Percentiles rank a stretch among this genome's conserved stretches.
phyloP scores from a whole-genome alignment of 2,113 vertebrate species.

The Phylloscopus trochilus region DNA sequence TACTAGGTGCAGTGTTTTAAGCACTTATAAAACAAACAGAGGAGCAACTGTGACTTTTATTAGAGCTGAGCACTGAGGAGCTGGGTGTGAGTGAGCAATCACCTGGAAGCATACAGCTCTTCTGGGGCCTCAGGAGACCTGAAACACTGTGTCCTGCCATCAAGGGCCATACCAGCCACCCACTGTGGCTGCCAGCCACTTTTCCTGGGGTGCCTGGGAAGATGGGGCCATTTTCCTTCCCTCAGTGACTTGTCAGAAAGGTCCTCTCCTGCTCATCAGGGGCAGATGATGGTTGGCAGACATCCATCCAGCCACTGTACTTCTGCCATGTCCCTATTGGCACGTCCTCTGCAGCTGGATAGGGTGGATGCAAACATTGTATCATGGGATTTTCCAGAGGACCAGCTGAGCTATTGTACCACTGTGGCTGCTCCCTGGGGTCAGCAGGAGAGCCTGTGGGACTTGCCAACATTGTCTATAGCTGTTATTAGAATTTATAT shows the following conservation, averaged over 20 bases:
- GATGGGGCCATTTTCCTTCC: not conserved
- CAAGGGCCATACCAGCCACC: not conserved
- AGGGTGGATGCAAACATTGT: not conserved
- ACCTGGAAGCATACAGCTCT: not conserved
- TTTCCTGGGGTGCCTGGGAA: not conserved
- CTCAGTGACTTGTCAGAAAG: not conserved
- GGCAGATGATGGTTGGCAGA: not conserved
- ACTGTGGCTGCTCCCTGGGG: not conserved
- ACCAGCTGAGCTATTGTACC: conserved; percentile 12
- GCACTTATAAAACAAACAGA: not conserved
- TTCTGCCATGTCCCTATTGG: not conserved
- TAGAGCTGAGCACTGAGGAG: not conserved
- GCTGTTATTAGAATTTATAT: conserved; percentile 54
- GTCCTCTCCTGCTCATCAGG: not conserved
- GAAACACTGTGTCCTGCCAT: not conserved
- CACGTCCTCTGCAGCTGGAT: not conserved
- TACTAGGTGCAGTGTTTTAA: conserved; percentile 23
- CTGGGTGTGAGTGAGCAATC: not conserved
- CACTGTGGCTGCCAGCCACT: not conserved
- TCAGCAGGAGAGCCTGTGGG: not conserved
- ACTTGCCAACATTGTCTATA: not conserved
- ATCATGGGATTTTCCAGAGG: not conserved
- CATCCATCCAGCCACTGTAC: not conserved
- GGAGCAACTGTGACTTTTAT: not conserved
- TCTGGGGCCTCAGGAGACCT: not conserved